These are phyloP conservation scores for Cebus imitator DNA, from an alignment of 2,113 vertebrate species.

Conservation along the genomic window DNA sequence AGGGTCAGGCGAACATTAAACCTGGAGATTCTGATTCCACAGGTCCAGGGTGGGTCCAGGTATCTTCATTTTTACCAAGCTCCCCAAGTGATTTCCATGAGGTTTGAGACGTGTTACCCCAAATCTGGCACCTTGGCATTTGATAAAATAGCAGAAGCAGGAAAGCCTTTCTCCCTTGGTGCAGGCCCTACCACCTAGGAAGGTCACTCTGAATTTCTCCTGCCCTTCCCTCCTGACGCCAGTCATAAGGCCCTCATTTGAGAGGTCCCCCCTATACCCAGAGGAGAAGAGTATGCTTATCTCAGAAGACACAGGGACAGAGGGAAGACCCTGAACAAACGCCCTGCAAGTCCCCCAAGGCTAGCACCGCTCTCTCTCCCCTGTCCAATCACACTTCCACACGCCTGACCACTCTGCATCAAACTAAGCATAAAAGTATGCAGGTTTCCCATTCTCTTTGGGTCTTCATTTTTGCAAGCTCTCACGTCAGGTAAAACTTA, in stretches of 20 bases:
- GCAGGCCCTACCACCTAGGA: neutral
- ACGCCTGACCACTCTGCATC: neutral
- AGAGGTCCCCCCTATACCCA: neutral
- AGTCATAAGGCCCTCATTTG: neutral
- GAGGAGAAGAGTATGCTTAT: neutral
- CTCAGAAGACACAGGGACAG: neutral
- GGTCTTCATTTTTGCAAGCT: neutral
- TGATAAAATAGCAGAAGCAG: neutral
- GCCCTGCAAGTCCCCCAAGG: neutral
- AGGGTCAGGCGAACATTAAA: no score
- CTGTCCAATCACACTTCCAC: neutral
- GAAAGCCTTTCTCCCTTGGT: neutral
- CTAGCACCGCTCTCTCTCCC: neutral
- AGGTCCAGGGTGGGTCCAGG: neutral
- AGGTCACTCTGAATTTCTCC: neutral
- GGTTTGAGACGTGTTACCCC: neutral
- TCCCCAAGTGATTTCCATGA: neutral
- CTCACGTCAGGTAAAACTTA: neutral
- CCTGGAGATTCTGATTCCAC: neutral
- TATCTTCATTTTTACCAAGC: neutral
- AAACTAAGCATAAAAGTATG: neutral
- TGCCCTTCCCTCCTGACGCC: neutral
- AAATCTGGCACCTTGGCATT: neutral
- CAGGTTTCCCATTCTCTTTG: no score
- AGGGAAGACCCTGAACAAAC: neutral